Evolutionary conservation across 2,888 invertebrate genomes (phyloP).

Genomic region (Dysmachus trigonus): DNA sequence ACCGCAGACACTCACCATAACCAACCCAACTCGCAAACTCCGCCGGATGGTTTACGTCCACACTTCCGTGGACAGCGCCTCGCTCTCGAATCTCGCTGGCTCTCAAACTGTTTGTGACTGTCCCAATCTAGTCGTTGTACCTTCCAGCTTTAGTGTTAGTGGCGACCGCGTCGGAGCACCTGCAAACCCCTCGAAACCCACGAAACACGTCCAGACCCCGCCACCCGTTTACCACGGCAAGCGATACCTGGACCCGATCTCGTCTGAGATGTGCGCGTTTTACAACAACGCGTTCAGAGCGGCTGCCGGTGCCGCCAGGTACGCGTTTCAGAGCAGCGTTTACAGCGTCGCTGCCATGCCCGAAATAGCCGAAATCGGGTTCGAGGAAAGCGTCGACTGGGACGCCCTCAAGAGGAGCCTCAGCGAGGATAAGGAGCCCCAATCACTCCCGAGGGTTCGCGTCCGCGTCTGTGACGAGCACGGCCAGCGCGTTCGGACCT

Average conservation of each 20-base stretch:
- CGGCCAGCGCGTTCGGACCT: slow-evolving; percentile 50
- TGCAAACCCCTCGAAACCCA: slow-evolving; percentile 37
- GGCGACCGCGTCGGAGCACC: background rate
- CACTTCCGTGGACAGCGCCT: slow-evolving; percentile 49
- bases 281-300: slow-evolving; percentile 53
- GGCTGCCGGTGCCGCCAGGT: slow-evolving; percentile 32
- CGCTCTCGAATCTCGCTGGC: slow-evolving; percentile 1
- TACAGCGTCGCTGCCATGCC: slow-evolving; percentile 23
- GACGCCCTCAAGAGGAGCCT: slow-evolving; percentile 52
- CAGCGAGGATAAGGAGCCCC: slow-evolving; percentile 30
- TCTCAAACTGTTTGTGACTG: slow-evolving; percentile 34
- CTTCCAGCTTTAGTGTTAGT: background rate
- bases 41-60: slow-evolving; percentile 51
- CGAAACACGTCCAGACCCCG: background rate
- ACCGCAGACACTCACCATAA: slow-evolving; percentile 51
- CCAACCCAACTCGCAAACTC: slow-evolving; percentile 44
- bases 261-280: slow-evolving; percentile 54
- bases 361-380: slow-evolving; percentile 52
- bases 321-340: slow-evolving; percentile 2
- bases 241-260: slow-evolving; percentile 57
- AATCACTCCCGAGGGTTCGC: slow-evolving; percentile 37
- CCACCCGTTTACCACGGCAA: slow-evolving; percentile 57
- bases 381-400: slow-evolving; percentile 52
- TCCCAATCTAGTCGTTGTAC: slow-evolving; percentile 2
- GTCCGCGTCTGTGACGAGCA: slow-evolving; percentile 52